Conservation (phyloP, 1,140 invertebrate genomes). For the Heliconius nattereri region DNA sequence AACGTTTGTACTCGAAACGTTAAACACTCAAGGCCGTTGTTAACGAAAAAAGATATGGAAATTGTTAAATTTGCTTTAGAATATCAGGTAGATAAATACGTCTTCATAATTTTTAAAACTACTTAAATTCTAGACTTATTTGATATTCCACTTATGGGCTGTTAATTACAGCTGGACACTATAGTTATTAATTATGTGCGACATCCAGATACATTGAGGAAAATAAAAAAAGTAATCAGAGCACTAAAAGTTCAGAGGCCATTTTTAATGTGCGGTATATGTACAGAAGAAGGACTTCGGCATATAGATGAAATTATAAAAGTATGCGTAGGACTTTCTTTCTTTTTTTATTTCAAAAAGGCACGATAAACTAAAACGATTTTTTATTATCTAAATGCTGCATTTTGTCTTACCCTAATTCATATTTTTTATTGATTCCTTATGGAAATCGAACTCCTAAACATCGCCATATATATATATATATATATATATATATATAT, state of each 20-base stretch:
- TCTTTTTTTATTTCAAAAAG: no score
- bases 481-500: no score
- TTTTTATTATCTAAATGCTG: no score
- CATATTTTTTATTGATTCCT: no score
- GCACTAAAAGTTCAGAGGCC: slow-evolving; percentile 48
- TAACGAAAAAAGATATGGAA: slow-evolving; percentile 54
- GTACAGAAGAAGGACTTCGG: slow-evolving; percentile 49
- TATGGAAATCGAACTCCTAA: no score
- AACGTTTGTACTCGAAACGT: slow-evolving; percentile 45
- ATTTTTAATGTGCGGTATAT: slow-evolving; percentile 53
- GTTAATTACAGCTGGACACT: slow-evolving; percentile 49
- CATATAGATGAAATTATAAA: slow-evolving; percentile 61
- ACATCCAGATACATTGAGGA: slow-evolving; percentile 43
- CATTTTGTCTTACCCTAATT: no score
- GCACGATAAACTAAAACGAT: no score
- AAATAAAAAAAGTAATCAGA: slow-evolving; percentile 51
- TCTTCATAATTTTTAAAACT: background rate
- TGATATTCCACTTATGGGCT: background rate
- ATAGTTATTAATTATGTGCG: slow-evolving; percentile 56
- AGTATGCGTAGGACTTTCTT: slow-evolving; percentile 30
- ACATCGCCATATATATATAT: no score
- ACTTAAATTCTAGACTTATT: background rate
- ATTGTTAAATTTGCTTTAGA: slow-evolving; percentile 57
- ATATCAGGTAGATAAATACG: slow-evolving; percentile 49
- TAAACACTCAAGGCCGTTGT: slow-evolving; percentile 41